Percentiles rank a stretch among this genome's conserved stretches.
phyloP scores from a whole-genome alignment of 2,113 vertebrate species.

The Ictalurus furcatus region DNA sequence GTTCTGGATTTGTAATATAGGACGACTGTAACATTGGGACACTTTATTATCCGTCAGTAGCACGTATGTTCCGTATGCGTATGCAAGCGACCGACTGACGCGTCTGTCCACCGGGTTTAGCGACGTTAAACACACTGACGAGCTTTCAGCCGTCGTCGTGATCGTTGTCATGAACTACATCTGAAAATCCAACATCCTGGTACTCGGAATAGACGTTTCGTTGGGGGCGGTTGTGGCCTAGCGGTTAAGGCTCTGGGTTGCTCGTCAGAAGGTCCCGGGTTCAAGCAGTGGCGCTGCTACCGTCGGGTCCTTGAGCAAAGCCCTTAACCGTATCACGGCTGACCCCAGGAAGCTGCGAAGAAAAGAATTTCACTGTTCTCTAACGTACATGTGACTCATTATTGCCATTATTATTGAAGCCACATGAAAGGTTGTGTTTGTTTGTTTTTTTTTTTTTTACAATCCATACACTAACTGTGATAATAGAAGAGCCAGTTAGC shows the following conservation, averaged over 20 bases:
- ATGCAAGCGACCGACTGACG: neutral
- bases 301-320: too few species aligned
- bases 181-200: neutral
- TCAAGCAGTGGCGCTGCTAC: too few species aligned
- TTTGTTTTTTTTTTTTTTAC: neutral
- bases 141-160: neutral
- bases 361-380: too few species aligned
- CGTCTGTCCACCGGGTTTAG: neutral
- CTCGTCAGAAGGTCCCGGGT: too few species aligned
- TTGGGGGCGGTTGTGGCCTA: too few species aligned
- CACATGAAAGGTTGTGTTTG: neutral
- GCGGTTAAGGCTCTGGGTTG: too few species aligned
- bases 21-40: neutral
- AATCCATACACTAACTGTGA: neutral
- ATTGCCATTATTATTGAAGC: neutral
- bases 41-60: neutral
- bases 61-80: neutral
- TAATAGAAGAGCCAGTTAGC: neutral
- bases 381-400: too few species aligned
- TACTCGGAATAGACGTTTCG: neutral
- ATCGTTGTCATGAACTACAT: neutral
- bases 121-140: neutral
- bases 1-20: neutral
- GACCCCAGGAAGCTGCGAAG: too few species aligned
- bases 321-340: too few species aligned